Evolutionary conservation across 2,888 invertebrate genomes (phyloP), one percentile per base, ranked within the genome.

Genomic region (Dexiosoma caninum): DNA sequence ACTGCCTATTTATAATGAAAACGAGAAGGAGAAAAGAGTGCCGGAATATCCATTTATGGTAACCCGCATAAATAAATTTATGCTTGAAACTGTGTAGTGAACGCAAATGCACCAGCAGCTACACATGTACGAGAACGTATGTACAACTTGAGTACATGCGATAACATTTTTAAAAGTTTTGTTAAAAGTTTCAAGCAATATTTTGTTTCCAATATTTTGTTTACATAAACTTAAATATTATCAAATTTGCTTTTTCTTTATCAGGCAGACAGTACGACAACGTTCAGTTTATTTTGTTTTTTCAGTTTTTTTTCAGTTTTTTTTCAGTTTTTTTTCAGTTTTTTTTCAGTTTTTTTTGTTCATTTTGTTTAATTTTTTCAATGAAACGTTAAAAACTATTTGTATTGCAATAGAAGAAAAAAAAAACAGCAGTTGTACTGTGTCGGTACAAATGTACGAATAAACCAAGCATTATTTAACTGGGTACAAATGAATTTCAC

Each of bases 181-280:
- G 72, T 74, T 37, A 74, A n/a, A n/a, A 55, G n/a, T 46, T 64
- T 6, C 27, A 46, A 46, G 37, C 21, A n/a, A n/a, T n/a, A n/a
- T n/a, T 71, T 71, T 72, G 44, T 64, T 46, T 66, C 8, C 40
- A 42, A 57, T 64, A 77, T 64, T 70, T 62, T 64, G 77, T 77
- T 77, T 77, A 77, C 77, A 64, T 59, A 70, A 77, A 77, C 70
- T 51, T 59, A 66, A 77, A 64, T 46, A 42, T 49, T 62, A 64
- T 64, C 42, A 76, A 51, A 49, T 66, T 66, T 35, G 23, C 6
- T 27, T 27, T 27, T 42, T 19, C 8, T 40, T 10, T 35, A 10
- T 16, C 55, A 44, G 27, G 23, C 62, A 44, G n/a, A 19, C 30
- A 42, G 5, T 12, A 7, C 40, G 51, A 71, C n/a, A 62, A 60